Evolutionary conservation across 1,140 invertebrate genomes (phyloP).

Genomic region (Portunus trituberculatus): DNA sequence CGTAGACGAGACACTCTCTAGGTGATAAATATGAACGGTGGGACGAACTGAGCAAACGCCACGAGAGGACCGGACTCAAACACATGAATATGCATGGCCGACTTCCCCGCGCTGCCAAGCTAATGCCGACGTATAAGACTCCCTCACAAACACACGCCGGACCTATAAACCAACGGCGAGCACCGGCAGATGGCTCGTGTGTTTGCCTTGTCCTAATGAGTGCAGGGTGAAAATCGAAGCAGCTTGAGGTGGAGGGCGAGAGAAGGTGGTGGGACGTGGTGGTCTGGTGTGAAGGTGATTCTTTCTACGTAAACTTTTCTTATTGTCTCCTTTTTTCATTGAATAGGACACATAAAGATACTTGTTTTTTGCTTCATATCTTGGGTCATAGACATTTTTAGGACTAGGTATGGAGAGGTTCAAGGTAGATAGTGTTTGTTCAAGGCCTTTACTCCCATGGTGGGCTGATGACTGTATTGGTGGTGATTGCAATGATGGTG

Average conservation of each 20-base stretch:
- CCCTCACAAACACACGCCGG: constrained; percentile 2
- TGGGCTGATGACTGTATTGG: too few relatives aligned
- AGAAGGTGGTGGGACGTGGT: background rate
- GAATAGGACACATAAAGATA: too few relatives aligned
- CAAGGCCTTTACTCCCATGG: too few relatives aligned
- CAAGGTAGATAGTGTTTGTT: too few relatives aligned
- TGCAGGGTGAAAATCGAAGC: background rate
- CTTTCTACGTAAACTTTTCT: too few relatives aligned
- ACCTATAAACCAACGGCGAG: constrained; percentile 12
- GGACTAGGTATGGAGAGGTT: too few relatives aligned
- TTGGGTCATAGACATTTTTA: too few relatives aligned
- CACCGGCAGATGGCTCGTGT: background rate
- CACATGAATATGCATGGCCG: background rate
- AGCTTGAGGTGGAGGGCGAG: background rate
- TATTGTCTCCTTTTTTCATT: too few relatives aligned
- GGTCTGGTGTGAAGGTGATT: too few relatives aligned
- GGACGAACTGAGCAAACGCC: constrained; percentile 1
- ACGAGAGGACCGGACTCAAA: background rate
- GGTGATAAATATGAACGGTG: constrained; percentile 21
- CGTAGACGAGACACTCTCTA: background rate
- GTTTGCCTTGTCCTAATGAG: background rate
- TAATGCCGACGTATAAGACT: constrained; percentile 22
- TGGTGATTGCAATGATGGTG: too few relatives aligned
- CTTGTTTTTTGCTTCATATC: too few relatives aligned
- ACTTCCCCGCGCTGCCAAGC: background rate